phyloP scores from a whole-genome alignment of 2,888 invertebrate species.

The Lycia hirtaria region DNA sequence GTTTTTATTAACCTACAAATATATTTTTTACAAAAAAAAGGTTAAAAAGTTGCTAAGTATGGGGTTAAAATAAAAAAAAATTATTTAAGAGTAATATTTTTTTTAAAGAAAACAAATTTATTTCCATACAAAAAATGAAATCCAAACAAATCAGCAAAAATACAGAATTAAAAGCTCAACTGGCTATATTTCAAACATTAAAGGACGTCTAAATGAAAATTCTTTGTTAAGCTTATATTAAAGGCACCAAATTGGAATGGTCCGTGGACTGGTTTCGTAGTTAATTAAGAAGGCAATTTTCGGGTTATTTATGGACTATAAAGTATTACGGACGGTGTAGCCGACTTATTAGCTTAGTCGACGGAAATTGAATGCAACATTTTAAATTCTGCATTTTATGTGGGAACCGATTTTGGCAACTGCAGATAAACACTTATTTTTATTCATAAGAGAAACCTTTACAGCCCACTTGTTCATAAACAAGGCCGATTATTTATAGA shows the following conservation, averaged over 20 bases:
- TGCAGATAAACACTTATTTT: conserved; percentile 33
- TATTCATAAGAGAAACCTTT: no score
- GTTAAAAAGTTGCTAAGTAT: no score
- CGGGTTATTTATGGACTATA: conserved; percentile 77
- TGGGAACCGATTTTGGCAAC: conserved; percentile 42
- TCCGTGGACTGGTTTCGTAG: conserved; percentile 60
- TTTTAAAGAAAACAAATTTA: not conserved
- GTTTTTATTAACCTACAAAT: no score
- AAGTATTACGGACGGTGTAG: conserved; percentile 63
- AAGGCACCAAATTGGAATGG: conserved; percentile 57
- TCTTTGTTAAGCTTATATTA: conserved; percentile 51
- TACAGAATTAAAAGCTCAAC: conserved; percentile 13
- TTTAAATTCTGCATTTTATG: conserved; percentile 54
- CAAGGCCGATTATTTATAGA: no score
- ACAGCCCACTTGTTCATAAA: no score
- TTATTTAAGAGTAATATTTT: not conserved
- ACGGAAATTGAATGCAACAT: conserved; percentile 57
- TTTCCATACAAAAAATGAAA: no score
- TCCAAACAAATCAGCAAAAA: not conserved
- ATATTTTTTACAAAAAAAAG: no score
- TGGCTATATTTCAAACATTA: conserved; percentile 19
- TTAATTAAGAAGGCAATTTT: conserved; percentile 82
- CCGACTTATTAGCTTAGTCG: conserved; percentile 60
- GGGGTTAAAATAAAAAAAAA: not conserved
- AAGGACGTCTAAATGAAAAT: conserved; percentile 39